Conservation (phyloP, 2,888 invertebrate genomes). For the Xanthorhoe spadicearia region DNA sequence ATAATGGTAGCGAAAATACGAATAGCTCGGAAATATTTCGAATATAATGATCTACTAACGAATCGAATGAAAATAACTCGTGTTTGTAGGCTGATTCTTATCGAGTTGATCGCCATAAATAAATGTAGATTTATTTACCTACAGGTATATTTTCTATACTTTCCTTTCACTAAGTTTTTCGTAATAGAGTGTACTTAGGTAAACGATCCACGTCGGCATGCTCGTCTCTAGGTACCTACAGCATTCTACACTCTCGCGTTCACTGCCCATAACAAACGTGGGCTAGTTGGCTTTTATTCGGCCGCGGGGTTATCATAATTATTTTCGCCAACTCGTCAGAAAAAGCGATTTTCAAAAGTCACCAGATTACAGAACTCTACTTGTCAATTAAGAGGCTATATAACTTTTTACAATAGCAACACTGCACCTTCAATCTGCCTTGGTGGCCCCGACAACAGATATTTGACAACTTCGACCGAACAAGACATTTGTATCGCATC, state of each 20-base stretch:
- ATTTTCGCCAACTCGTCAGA: too few relatives aligned
- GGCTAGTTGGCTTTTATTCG: too few relatives aligned
- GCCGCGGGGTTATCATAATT: too few relatives aligned
- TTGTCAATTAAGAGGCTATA: background rate
- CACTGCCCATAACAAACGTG: too few relatives aligned
- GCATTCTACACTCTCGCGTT: too few relatives aligned
- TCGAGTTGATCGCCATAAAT: background rate
- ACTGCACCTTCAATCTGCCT: conserved; percentile 23
- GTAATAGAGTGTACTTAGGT: too few relatives aligned
- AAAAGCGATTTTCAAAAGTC: too few relatives aligned
- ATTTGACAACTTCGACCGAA: conserved; percentile 63
- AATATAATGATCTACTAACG: conserved; percentile 1
- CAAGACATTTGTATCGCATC: conserved; percentile 55
- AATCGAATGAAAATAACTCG: background rate
- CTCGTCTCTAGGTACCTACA: too few relatives aligned
- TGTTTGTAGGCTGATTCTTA: background rate
- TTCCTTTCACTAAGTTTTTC: too few relatives aligned
- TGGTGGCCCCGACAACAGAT: conserved; percentile 63
- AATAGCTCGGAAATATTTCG: background rate
- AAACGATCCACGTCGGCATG: too few relatives aligned
- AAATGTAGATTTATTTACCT: background rate
- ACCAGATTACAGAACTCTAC: too few relatives aligned
- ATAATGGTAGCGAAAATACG: background rate
- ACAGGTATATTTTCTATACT: background rate
- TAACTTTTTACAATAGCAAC: conserved; percentile 9